phyloP scores from a whole-genome alignment of 2,888 invertebrate species.

The Leptinotarsa haldemani region DNA sequence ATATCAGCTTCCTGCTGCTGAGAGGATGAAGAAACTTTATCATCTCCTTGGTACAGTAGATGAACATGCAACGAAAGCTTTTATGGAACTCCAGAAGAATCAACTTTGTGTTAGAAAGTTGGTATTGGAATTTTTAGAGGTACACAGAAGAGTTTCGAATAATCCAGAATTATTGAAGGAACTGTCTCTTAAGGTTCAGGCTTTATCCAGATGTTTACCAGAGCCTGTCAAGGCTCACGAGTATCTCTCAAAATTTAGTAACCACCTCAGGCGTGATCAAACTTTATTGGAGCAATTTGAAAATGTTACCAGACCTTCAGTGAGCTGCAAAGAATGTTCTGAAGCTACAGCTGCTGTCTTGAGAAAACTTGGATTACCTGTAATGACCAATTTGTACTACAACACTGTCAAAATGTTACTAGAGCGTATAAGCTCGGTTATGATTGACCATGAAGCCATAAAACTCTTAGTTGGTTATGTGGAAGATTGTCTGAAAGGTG shows the following conservation, averaged over 20 bases:
- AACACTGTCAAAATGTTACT: conserved; percentile 95
- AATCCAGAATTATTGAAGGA: conserved; percentile 77
- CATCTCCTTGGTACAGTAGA: conserved; percentile 93
- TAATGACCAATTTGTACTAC: conserved; percentile 95
- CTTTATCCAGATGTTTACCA: conserved; percentile 85
- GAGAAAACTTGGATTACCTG: conserved; percentile 93
- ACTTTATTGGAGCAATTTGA: conserved; percentile 84
- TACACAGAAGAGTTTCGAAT: conserved; percentile 77
- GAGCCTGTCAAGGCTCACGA: conserved; percentile 93
- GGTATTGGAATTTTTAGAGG: conserved; percentile 87
- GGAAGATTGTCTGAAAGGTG: conserved; percentile 81
- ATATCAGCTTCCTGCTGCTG: conserved; percentile 85
- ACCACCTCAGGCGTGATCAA: conserved; percentile 80
- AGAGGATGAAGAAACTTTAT: conserved; percentile 90
- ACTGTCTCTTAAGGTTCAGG: conserved; percentile 75
- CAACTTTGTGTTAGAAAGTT: conserved; percentile 85
- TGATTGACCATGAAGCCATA: conserved; percentile 93
- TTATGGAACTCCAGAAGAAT: conserved; percentile 92
- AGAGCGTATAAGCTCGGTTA: conserved; percentile 94
- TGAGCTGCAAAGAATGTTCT: conserved; percentile 95
- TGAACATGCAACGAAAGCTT: conserved; percentile 93
- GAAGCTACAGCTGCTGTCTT: conserved; percentile 87
- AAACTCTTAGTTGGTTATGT: conserved; percentile 66
- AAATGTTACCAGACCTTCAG: conserved; percentile 87
- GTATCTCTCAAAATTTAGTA: conserved; percentile 85